phyloP scores from a whole-genome alignment of 2,797 vertebrate species.

The Cyprinodon diabolis region DNA sequence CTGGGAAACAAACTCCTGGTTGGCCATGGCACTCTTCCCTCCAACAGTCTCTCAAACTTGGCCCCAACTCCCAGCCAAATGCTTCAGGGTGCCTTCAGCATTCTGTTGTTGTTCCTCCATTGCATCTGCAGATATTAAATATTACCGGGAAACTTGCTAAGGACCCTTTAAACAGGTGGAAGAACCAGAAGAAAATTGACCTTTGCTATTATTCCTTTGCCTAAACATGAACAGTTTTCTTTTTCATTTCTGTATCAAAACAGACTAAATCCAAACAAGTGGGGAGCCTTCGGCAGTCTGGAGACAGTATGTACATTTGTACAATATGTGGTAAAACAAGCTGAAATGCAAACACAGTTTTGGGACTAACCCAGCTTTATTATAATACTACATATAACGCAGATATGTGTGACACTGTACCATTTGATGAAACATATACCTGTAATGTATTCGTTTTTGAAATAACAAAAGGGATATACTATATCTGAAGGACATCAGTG shows the following conservation, averaged over 20 bases:
- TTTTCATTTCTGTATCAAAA: conserved; percentile 70
- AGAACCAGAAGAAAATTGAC: conserved; percentile 58
- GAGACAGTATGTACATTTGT: conserved; percentile 70
- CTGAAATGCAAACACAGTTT: conserved; percentile 50
- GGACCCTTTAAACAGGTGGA: conserved; percentile 53
- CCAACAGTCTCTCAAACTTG: conserved; percentile 68
- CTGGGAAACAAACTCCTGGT: conserved; percentile 77
- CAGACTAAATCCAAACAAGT: conserved; percentile 51
- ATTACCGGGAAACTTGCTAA: conserved; percentile 23
- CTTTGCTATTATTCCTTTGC: conserved; percentile 41
- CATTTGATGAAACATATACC: conserved; percentile 30
- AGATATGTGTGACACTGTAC: conserved; percentile 47
- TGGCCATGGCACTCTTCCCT: conserved; percentile 71
- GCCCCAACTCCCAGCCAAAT: conserved; percentile 45
- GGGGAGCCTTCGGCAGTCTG: conserved; percentile 31
- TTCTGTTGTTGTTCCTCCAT: conserved; percentile 67
- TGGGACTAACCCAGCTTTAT: conserved; percentile 56
- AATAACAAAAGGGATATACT: conserved; percentile 20
- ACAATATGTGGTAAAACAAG: conserved; percentile 60
- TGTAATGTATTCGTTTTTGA: conserved; percentile 45
- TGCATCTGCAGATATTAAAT: conserved; percentile 68
- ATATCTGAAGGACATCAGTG: conserved; percentile 21
- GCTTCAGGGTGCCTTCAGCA: conserved; percentile 59
- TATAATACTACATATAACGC: conserved; percentile 40
- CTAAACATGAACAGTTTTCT: conserved; percentile 68